Percentiles rank a stretch among this genome's conserved stretches.
Evolutionary conservation across 2,888 invertebrate genomes (phyloP).

Genomic region (Podabrus alpinus): DNA sequence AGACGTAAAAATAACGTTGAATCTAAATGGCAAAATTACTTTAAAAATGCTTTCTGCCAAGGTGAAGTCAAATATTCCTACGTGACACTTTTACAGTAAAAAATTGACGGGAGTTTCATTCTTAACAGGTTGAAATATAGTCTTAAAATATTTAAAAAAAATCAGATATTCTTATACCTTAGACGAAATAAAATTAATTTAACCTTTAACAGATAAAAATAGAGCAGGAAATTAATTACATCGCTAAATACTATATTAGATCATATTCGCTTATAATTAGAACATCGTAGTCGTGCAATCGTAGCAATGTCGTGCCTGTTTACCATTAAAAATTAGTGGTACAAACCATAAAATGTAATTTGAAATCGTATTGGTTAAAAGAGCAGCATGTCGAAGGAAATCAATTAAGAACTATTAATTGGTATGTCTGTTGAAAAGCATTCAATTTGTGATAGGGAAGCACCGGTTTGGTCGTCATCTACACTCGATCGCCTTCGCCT

Average conservation of each 20-base stretch:
- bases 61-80: background rate
- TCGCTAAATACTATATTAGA: background rate
- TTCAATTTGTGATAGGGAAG: background rate
- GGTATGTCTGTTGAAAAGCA: slow-evolving; percentile 4
- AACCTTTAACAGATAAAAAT: too few species aligned
- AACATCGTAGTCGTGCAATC: background rate
- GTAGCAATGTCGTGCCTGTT: background rate
- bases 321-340: background rate
- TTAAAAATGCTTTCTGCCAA: background rate
- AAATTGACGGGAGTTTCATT: background rate
- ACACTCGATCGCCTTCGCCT: background rate
- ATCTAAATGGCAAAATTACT: background rate
- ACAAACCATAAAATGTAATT: background rate
- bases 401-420: slow-evolving; percentile 12
- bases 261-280: background rate
- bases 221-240: background rate
- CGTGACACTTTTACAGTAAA: background rate
- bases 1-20: background rate
- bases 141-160: background rate
- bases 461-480: slow-evolving; percentile 1
- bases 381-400: background rate
- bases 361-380: background rate
- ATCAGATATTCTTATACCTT: too few species aligned
- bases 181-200: too few species aligned
- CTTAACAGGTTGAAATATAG: background rate